These are phyloP conservation scores for Dermochelys coriacea DNA, from an alignment of 2,797 vertebrate species.

Conservation along the genomic window DNA sequence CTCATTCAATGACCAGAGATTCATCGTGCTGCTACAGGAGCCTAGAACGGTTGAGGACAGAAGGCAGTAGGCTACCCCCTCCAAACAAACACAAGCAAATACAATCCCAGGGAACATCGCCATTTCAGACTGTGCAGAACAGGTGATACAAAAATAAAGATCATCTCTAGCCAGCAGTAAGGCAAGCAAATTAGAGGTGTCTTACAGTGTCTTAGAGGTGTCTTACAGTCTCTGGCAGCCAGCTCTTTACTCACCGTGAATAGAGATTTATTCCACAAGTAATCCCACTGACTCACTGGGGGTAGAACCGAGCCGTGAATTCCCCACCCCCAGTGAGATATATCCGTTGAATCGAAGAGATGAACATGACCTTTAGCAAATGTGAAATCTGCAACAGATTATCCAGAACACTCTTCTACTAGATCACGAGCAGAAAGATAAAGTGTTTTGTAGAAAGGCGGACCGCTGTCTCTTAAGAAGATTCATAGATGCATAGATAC, in stretches of 20 bases:
- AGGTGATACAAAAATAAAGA: not conserved
- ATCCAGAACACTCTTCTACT: not conserved
- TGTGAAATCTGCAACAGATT: not conserved
- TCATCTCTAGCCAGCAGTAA: not conserved
- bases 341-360: not conserved
- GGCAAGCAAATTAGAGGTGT: fast-evolving
- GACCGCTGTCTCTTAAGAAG: not conserved
- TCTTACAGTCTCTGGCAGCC: not conserved
- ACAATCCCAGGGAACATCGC: conserved; percentile 23
- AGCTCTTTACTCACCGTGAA: not conserved
- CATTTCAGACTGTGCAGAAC: not conserved
- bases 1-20: not conserved
- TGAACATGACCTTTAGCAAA: not conserved
- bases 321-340: not conserved
- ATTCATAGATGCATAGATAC: too few species aligned
- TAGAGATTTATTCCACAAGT: not conserved
- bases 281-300: not conserved
- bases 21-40: not conserved
- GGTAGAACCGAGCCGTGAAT: not conserved
- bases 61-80: conserved; percentile 38
- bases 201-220: fast-evolving
- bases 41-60: not conserved
- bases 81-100: conserved; percentile 1
- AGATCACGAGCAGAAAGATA: not conserved
- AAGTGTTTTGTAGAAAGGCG: not conserved